These are phyloP conservation scores for Bombus picipes DNA, from an alignment of 1,140 invertebrate species.

Conservation along the genomic window DNA sequence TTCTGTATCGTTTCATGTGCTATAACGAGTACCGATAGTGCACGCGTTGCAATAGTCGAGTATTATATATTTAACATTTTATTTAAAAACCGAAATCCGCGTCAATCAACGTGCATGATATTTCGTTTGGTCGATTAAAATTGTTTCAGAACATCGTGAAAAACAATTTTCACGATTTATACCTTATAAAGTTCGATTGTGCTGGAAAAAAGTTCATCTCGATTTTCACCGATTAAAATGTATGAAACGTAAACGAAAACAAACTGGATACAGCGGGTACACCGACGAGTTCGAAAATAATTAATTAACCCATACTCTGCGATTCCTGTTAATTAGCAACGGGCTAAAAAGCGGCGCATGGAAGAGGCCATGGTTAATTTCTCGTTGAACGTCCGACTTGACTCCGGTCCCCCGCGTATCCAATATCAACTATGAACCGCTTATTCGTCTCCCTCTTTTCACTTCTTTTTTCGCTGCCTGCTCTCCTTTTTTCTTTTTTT, in stretches of 20 bases:
- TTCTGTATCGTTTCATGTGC: not conserved
- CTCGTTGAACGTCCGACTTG: constrained; percentile 28
- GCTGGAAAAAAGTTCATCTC: not conserved
- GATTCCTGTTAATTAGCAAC: constrained; percentile 49
- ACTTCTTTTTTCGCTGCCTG: not conserved
- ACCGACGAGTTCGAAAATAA: constrained; percentile 23
- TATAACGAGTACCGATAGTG: no score
- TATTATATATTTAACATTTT: not conserved
- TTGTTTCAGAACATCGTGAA: not conserved
- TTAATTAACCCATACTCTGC: constrained; percentile 44
- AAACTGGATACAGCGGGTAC: no score
- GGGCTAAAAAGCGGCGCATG: constrained; percentile 32
- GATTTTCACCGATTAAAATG: constrained; percentile 16
- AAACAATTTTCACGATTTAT: constrained; percentile 9
- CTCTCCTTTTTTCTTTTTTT: not conserved
- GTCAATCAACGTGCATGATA: not conserved
- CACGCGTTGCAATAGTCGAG: not conserved
- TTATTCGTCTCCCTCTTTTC: not conserved
- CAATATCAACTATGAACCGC: constrained; percentile 4
- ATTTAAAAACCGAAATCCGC: not conserved
- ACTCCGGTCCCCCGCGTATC: not conserved
- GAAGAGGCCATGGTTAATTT: constrained; percentile 35
- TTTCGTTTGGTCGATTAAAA: not conserved
- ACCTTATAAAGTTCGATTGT: not conserved
- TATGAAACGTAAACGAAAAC: not conserved